Evolutionary conservation across 1,140 invertebrate genomes (phyloP).

Genomic region (Macrobrachium nipponense): DNA sequence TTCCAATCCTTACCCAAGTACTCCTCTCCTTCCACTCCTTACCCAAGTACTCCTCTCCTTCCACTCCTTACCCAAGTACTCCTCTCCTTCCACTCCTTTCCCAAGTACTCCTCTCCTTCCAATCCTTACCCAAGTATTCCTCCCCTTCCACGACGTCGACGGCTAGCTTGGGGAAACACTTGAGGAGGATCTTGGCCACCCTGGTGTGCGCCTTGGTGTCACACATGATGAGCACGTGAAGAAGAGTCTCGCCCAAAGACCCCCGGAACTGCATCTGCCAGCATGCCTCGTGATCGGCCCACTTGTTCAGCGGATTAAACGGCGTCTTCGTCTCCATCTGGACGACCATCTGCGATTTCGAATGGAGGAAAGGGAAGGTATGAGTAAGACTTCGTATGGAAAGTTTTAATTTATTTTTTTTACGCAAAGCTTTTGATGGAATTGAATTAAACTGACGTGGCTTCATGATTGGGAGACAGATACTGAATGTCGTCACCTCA

Average conservation of each 20-base stretch:
- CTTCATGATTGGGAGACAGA: too few relatives aligned
- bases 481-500: too few relatives aligned
- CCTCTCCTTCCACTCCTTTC: not conserved
- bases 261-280: slow-evolving; percentile 98
- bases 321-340: slow-evolving; percentile 84
- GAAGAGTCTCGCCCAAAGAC: slow-evolving; percentile 91
- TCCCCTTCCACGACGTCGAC: slow-evolving; percentile 96
- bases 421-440: too few relatives aligned
- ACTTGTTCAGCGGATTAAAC: slow-evolving; percentile 86
- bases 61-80: too few relatives aligned
- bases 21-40: too few relatives aligned
- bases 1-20: too few relatives aligned
- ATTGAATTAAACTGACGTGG: too few relatives aligned
- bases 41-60: too few relatives aligned
- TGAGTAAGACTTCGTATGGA: not conserved
- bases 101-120: not conserved
- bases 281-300: slow-evolving; percentile 91
- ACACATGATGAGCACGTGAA: slow-evolving; percentile 95
- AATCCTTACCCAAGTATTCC: slow-evolving; percentile 88
- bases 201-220: slow-evolving; percentile 88
- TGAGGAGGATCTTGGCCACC: slow-evolving; percentile 88
- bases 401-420: too few relatives aligned
- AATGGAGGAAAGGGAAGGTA: not conserved
- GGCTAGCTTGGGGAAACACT: slow-evolving; percentile 90
- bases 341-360: slow-evolving; percentile 75